These are phyloP conservation scores for Endomychus coccineus DNA, from an alignment of 2,888 invertebrate genomes.

Conservation along the genomic window DNA sequence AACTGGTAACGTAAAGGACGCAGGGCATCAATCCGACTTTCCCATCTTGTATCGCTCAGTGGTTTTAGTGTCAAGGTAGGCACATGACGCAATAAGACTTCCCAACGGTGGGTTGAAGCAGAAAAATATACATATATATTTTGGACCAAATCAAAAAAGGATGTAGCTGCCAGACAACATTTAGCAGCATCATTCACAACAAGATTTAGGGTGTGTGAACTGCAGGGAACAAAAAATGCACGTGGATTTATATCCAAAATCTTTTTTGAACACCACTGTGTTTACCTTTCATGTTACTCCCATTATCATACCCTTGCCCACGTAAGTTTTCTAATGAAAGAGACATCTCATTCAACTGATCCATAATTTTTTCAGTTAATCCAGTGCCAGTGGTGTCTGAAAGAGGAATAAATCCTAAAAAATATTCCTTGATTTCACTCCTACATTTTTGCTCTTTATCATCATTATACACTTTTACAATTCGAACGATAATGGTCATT, in stretches of 20 bases:
- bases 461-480: too few relatives aligned
- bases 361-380: too few relatives aligned
- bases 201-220: slow-evolving; percentile 16
- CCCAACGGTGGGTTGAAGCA: slow-evolving; percentile 16
- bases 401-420: slow-evolving; percentile 8
- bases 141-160: slow-evolving; percentile 15
- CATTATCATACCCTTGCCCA: slow-evolving; percentile 16
- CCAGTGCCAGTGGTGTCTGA: too few relatives aligned
- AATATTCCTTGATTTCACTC: too few relatives aligned
- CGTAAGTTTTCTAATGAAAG: slow-evolving; percentile 12
- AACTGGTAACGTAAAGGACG: too few relatives aligned
- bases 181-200: slow-evolving; percentile 15
- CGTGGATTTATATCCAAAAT: slow-evolving; percentile 11
- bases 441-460: too few relatives aligned
- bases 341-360: too few relatives aligned
- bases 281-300: slow-evolving; percentile 19
- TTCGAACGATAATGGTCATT: too few relatives aligned
- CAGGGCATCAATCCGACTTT: too few relatives aligned
- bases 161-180: slow-evolving; percentile 8
- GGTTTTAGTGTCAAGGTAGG: slow-evolving; percentile 17
- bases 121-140: slow-evolving; percentile 15
- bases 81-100: slow-evolving; percentile 15
- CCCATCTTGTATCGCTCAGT: too few relatives aligned
- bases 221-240: slow-evolving; percentile 17
- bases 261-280: slow-evolving; percentile 13